Evolutionary conservation across 2,797 vertebrate genomes (phyloP).

Genomic region (Enteromius argenteus): DNA sequence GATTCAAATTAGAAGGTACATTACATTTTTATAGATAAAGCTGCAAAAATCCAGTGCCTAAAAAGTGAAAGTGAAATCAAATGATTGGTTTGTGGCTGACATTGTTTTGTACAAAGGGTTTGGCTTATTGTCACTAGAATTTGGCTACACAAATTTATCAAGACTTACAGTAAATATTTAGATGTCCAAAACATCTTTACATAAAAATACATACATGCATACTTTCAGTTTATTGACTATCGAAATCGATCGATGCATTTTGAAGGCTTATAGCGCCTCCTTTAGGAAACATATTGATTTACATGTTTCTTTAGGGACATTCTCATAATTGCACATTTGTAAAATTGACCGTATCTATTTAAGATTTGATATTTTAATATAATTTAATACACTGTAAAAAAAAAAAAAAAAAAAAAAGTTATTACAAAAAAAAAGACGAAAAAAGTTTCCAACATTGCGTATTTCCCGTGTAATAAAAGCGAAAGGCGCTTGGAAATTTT

Average conservation of each 20-base stretch:
- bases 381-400: neutral
- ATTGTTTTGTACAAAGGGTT: neutral
- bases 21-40: no score
- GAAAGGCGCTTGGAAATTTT: neutral
- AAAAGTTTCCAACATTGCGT: neutral
- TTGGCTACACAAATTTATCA: neutral
- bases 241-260: neutral
- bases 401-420: neutral
- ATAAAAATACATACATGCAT: neutral
- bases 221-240: neutral
- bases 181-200: neutral
- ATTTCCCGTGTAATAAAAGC: neutral
- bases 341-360: neutral
- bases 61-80: neutral
- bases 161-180: neutral
- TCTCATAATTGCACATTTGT: neutral
- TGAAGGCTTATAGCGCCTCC: neutral
- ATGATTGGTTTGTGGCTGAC: neutral
- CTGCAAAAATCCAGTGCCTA: neutral
- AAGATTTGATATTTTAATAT: no score
- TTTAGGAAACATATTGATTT: neutral
- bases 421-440: neutral
- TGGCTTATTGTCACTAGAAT: neutral
- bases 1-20: no score
- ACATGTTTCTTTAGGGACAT: neutral